Evolutionary conservation across 1,140 invertebrate genomes (phyloP), one percentile per base, ranked within the genome.

Genomic region (Aphelinus atriplicis): DNA sequence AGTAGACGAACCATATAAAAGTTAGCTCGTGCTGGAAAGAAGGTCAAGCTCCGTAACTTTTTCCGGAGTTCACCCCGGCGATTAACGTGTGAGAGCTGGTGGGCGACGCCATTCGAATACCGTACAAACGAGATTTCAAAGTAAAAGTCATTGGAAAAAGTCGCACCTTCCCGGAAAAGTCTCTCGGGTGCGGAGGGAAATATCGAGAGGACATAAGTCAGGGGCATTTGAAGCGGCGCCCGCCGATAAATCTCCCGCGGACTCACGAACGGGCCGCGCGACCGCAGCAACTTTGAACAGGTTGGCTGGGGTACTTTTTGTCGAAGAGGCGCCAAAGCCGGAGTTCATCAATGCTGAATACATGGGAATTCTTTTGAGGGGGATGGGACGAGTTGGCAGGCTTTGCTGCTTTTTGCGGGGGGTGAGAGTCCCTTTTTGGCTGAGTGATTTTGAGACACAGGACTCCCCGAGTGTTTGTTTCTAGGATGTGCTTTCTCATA

Each of bases 271-370:
- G 61, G 48, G 61, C 10, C 46, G 60, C 61, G 62, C 71, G 71
- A 60, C 62, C 46, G 51, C 51, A 42, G n/a, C n/a, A 55, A 26
- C 69, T 62, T 62, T 7, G 3, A 7, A 2, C 43, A 42, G 10
- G 10, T 42, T 2, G 60, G 42, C 4, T 72, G 51, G 61, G 43
- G 10, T 9, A 47, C 61, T 51, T 58, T 68, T 58, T 45, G 10
- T 47, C 53, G 26, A 26, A 73, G 57, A 67, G n/a, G 57, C 43
- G 57, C 47, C 50, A 64, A 55, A 55, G 64, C 65, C 62, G 1
- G 47, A 70, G 66, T 64, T 70, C 67, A 75, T 74, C 66, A 63
- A 69, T 69, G 65, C 62, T 61, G 62, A 62, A 74, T 68, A 74
- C 61, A 74, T 74, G 64, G 10, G 72, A 68, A 68, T 68, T 74